These are phyloP conservation scores for Channa argus DNA, from an alignment of 2,113 vertebrate species.

Conservation along the genomic window DNA sequence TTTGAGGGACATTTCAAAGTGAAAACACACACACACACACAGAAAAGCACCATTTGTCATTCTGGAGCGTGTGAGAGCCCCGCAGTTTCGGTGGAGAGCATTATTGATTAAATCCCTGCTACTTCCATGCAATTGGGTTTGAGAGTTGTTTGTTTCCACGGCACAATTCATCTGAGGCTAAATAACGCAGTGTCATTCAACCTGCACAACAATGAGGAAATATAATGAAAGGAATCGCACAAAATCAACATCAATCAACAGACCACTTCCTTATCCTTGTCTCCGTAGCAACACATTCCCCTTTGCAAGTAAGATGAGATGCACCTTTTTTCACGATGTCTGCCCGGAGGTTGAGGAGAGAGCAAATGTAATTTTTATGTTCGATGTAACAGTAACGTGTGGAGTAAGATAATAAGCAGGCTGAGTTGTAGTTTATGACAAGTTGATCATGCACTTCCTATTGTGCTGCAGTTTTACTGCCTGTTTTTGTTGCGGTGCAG, in stretches of 20 bases:
- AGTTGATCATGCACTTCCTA: not conserved
- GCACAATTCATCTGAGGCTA: constrained; percentile 38
- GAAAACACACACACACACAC: no score
- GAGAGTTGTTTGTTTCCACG: constrained; percentile 50
- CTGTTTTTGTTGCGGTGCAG: no score
- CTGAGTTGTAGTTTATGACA: not conserved
- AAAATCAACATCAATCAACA: constrained; percentile 56
- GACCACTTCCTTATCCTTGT: constrained; percentile 58
- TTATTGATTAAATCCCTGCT: constrained; percentile 50
- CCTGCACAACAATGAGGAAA: constrained; percentile 60
- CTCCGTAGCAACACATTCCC: constrained; percentile 78
- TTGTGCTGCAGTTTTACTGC: no score
- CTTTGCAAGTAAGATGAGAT: constrained; percentile 72
- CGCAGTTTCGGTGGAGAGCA: constrained; percentile 32
- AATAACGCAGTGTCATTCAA: constrained; percentile 53
- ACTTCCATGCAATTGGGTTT: constrained; percentile 50
- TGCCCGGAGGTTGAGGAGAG: constrained; percentile 42
- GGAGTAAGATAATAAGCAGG: constrained; percentile 24
- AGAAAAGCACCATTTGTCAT: constrained; percentile 44
- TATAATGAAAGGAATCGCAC: constrained; percentile 66
- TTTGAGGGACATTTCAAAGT: constrained; percentile 6
- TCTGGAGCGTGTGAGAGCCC: constrained; percentile 21
- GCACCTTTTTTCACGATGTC: constrained; percentile 44
- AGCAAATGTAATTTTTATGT: constrained; percentile 37
- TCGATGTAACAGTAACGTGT: constrained; percentile 2